These are phyloP conservation scores for Graptemys geographica DNA, from an alignment of 2,797 vertebrate species.

Conservation along the genomic window DNA sequence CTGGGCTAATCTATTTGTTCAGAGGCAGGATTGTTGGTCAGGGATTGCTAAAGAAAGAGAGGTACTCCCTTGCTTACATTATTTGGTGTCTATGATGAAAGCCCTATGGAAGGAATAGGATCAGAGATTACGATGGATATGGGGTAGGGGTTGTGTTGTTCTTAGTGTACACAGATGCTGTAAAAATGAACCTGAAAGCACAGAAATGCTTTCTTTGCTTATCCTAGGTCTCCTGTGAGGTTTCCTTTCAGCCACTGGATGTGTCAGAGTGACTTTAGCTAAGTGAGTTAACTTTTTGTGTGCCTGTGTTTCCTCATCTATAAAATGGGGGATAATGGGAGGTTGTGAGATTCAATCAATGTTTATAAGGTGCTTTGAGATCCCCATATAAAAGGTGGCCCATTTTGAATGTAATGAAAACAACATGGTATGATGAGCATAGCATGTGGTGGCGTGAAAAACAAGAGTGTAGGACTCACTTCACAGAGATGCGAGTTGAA, in stretches of 20 bases:
- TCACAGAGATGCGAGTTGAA: neutral
- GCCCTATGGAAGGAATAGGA: rapidly evolving
- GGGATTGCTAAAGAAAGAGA: neutral
- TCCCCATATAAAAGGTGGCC: neutral
- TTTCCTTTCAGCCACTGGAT: constrained; percentile 10
- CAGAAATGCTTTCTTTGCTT: neutral
- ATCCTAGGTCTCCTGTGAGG: neutral
- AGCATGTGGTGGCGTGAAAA: neutral
- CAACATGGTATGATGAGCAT: neutral
- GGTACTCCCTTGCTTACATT: neutral
- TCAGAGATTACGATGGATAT: neutral
- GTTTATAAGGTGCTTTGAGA: neutral
- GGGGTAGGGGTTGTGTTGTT: neutral
- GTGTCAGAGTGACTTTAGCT: constrained; percentile 26
- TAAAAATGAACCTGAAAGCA: neutral
- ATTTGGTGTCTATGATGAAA: neutral
- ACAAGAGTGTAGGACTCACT: neutral
- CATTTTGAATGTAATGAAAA: neutral
- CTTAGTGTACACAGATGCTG: neutral
- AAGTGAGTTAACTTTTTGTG: constrained; percentile 43
- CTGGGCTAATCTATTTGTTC: neutral
- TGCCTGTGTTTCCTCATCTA: constrained; percentile 34
- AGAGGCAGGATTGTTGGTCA: neutral
- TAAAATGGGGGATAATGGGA: neutral
- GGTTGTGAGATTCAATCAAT: neutral